Percentiles rank a stretch among this genome's conserved stretches.
phyloP scores from a whole-genome alignment of 2,113 vertebrate genomes.

The Morone chrysops region DNA sequence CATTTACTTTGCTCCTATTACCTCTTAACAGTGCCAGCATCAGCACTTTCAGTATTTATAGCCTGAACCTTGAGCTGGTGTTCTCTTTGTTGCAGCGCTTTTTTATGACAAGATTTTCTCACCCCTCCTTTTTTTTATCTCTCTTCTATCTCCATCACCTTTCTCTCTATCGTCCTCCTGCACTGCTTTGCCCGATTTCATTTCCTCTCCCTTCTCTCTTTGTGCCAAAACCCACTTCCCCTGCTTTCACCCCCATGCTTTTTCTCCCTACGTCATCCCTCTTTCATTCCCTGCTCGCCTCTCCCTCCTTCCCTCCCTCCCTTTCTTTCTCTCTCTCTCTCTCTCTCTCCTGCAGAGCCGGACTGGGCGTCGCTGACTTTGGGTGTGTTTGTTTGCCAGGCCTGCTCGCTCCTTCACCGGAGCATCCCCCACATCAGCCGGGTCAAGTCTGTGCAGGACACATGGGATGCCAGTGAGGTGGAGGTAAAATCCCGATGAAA shows the following conservation, averaged over 20 bases:
- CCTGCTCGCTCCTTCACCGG: constrained; percentile 94
- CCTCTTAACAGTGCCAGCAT: constrained; percentile 21
- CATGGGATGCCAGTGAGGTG: constrained; percentile 93
- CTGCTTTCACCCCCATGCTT: constrained; percentile 5
- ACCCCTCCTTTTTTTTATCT: constrained; percentile 21
- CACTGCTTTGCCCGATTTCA: neutral
- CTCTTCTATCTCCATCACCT: neutral
- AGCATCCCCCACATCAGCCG: constrained; percentile 93
- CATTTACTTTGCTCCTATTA: constrained; percentile 57
- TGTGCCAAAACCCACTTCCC: neutral
- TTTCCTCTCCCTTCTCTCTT: constrained; percentile 11
- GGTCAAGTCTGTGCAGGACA: constrained; percentile 92
- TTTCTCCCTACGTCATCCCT: neutral
- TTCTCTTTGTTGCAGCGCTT: constrained; percentile 38
- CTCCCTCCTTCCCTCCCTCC: neutral
- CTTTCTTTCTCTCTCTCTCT: neutral
- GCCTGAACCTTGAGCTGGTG: constrained; percentile 36
- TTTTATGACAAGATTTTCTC: constrained; percentile 45
- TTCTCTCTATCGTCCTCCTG: neutral
- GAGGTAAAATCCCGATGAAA: constrained; percentile 82
- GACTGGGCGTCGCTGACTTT: constrained; percentile 96
- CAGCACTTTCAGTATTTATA: constrained; percentile 62
- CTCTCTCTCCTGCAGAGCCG: constrained; percentile 84
- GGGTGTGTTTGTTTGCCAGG: constrained; percentile 95
- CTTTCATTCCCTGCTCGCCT: neutral